Evolutionary conservation across 1,140 invertebrate genomes (phyloP), one percentile per base, ranked within the genome.

Genomic region (Bursaphelenchus mucronatus): DNA sequence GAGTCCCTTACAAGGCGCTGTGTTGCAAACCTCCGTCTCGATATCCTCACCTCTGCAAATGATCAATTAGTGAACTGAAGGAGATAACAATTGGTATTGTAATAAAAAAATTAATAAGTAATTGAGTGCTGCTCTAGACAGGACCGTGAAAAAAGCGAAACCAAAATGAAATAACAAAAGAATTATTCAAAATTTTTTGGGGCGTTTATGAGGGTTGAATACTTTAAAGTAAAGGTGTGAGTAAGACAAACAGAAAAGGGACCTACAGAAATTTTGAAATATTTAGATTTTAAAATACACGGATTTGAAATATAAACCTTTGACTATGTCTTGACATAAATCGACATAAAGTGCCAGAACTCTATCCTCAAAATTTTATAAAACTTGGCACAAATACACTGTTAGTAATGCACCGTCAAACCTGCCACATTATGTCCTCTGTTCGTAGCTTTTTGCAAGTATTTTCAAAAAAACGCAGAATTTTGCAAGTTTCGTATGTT

Each of bases 21-120:
- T 58, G 19, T 68, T 77, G 64, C 76, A 81, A 49, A 79, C 64
- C 63, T 81, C 66, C 19, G 77, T 75, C 64, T 79, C 74, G 62
- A 67, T 41, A 43, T 67, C 66, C 15, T 75, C 52, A n/a, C 76
- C 74, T 41, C 76, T 76, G 64, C 59, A 79, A 73, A 49, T 40
- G 10, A n/a, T 49, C 13, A 49, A n/a, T 45, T n/a, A n/a, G 21
- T 55, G n/a, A n/a, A 15, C 41, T 55, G 4, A 3, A 21, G 21
- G 19, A 1, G 13, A 21, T 4, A 21, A n/a, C 53, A 55, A 55
- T 13, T 21, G 19, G n/a, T 41, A n/a, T 13, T 49, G 13, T 49
- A 49, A 6, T 49, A 4, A n/a, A 19, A 49, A n/a, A n/a, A 49
- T n/a, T 21, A 41, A 11, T 40, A 17, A 61, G 8, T 57, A 17